phyloP scores from a whole-genome alignment of 2,888 invertebrate genomes.

The Magallana nippona region DNA sequence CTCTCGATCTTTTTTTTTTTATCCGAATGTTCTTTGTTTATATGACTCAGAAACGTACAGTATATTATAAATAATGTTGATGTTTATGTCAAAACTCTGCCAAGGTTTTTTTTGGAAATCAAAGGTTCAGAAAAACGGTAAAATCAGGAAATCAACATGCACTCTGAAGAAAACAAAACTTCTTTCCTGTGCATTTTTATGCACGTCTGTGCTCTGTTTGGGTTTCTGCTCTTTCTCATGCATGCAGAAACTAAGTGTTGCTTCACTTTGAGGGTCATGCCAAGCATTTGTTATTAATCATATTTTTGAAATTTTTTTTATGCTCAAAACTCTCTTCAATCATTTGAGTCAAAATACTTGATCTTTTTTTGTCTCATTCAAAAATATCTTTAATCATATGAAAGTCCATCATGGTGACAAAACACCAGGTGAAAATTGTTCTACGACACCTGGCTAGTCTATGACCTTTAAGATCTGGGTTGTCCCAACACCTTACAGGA shows the following conservation, averaged over 20 bases:
- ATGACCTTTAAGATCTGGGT: not conserved
- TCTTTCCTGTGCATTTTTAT: conserved; percentile 11
- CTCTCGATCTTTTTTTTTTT: not conserved
- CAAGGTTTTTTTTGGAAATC: not conserved
- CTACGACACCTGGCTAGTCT: not conserved
- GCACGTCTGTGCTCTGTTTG: conserved; percentile 3
- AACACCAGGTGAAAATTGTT: not conserved
- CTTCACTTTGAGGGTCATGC: conserved; percentile 11
- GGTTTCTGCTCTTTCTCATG: conserved; percentile 12
- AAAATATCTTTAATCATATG: not conserved
- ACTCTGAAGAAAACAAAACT: not conserved
- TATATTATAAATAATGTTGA: not conserved
- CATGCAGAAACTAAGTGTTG: not conserved
- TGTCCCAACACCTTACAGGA: not conserved
- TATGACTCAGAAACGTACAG: conserved; percentile 9
- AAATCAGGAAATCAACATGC: conserved; percentile 30
- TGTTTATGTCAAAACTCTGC: conserved; percentile 30
- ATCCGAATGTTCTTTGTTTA: not conserved
- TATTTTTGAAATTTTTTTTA: too few species aligned
- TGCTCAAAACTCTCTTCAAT: too few species aligned
- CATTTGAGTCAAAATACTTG: too few species aligned
- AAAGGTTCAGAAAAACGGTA: not conserved
- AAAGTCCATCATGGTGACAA: not conserved
- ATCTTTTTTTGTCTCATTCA: conserved; percentile 10
- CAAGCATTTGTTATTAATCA: not conserved